Evolutionary conservation across 2,888 invertebrate species (phyloP).

Genomic region (Chorisops tibialis): DNA sequence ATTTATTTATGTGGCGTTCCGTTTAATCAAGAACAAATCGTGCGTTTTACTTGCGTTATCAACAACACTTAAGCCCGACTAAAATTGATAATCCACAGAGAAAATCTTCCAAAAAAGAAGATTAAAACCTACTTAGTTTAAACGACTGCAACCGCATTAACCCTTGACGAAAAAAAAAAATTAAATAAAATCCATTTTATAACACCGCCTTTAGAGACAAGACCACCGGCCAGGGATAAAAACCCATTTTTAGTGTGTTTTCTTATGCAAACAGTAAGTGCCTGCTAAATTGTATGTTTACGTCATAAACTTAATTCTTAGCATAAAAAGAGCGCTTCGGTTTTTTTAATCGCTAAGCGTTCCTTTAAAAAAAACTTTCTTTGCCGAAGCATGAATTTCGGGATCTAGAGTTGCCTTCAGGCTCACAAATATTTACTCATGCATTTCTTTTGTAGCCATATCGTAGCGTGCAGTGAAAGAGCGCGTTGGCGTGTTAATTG

Average conservation of each 20-base stretch:
- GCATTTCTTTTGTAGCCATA: not conserved
- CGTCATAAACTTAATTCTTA: constrained; percentile 9
- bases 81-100: too few relatives aligned
- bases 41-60: not conserved
- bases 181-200: not conserved
- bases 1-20: too few relatives aligned
- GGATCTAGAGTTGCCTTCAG: not conserved
- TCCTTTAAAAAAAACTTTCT: not conserved
- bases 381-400: not conserved
- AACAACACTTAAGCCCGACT: not conserved
- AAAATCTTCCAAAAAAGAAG: not conserved
- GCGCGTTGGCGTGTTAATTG: not conserved
- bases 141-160: not conserved
- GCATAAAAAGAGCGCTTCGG: not conserved
- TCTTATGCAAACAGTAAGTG: constrained; percentile 12
- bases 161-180: not conserved
- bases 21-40: too few relatives aligned
- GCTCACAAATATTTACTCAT: constrained; percentile 9
- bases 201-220: not conserved
- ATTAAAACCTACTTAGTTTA: not conserved
- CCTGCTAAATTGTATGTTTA: constrained; percentile 9
- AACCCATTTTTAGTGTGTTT: not conserved
- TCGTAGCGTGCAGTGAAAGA: not conserved
- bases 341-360: not conserved
- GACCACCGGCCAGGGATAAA: constrained; percentile 12